Evolutionary conservation across 2,797 vertebrate species (phyloP), one percentile per base, ranked within the genome.

Genomic region (Lepus oiostolus): DNA sequence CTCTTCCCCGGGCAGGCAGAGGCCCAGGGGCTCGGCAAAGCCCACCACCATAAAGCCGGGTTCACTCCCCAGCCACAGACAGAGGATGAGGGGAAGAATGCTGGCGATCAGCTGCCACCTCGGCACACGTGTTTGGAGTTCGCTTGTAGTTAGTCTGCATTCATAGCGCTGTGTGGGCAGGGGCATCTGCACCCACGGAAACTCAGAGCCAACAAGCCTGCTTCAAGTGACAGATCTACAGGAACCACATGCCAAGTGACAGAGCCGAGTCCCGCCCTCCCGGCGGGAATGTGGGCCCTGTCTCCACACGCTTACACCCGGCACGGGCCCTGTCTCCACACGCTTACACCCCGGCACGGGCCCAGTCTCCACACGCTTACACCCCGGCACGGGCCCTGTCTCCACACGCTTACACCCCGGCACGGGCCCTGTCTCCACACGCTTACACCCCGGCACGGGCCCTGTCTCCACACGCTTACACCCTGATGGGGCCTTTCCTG

Each of bases 61-160:
- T 50, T 92, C 82, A 32, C 24, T 62, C 71, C 76, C 35, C 79
- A 42, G 72, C 28, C 63, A 68, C 35, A 91, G 76, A 82, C 93
- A 86, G 74, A 32, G 35, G 38, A 95, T 47, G 38, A 70, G 26
- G 9, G 9, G 22, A 74, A 95, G 58, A 90, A 75, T 47, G 81
- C 42, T 72, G 30, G 75, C 81, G 81, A 93, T 92, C 85, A 94
- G 70, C 54, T 2, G 0, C 80, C 74, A 47, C 83, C 86, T 32
- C 90, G 92, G 90, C 79, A 74, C 12, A 65, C 76, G n/a, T 86
- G 90, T 96, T 81, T 65, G 70, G 85, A 92, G 60, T 92, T 85
- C 76, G 26, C 90, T 88, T 81, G 88, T 86, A 83, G 94, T 92
- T 96, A 95, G 90, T 84, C 85, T 90, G 21, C 86, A 94, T 92